Evolutionary conservation across 2,113 vertebrate species (phyloP), one percentile per base, ranked within the genome.

Genomic region (Myocastor coypus): DNA sequence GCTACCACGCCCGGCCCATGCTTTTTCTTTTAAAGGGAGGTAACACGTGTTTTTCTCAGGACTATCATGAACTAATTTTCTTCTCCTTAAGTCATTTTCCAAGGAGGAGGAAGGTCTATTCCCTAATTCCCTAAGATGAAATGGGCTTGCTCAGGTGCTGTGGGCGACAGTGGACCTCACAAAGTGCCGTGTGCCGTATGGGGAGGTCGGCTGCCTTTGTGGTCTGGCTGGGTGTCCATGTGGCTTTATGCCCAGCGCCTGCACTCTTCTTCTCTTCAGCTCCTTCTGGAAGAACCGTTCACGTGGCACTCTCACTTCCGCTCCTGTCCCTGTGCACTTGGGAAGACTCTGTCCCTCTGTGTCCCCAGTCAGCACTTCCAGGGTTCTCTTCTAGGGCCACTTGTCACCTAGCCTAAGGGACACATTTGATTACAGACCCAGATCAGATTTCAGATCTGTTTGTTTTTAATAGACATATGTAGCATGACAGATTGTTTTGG

Each of bases 41-140:
- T 19, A 63, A 16, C 37, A 81, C 16, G 2, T 52, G 4, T 32
- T 93, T 91, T 52, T 78, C 40, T 94, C 81, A 28, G 40, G 61
- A 83, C 82, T 73, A 1, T 94, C 57, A 78, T 81, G 40, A 92
- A 46, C 64, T 93, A 22, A 90, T 75, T 92, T 91, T 91, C 42
- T 93, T 82, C 40, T 93, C 32, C 92, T 37, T 57, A 11, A 68
- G 37, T 95, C 52, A 55, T 94, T 96, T 75, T 59, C 30, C 7
- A 61, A 69, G 82, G 83, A 92, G 42, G 68, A 92, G 20, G 57
- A 69, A 22, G 13, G 82, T 4, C 40, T 11, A 0, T 42, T 71
- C 4, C 57, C 57, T 69, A 28, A 34, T 66, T 9, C 52, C 82
- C 20, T 2, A 24, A 84, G 50, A 42, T 32, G 68, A 42, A 63